phyloP scores from a whole-genome alignment of 2,113 vertebrate species.

The Mungos mungo region DNA sequence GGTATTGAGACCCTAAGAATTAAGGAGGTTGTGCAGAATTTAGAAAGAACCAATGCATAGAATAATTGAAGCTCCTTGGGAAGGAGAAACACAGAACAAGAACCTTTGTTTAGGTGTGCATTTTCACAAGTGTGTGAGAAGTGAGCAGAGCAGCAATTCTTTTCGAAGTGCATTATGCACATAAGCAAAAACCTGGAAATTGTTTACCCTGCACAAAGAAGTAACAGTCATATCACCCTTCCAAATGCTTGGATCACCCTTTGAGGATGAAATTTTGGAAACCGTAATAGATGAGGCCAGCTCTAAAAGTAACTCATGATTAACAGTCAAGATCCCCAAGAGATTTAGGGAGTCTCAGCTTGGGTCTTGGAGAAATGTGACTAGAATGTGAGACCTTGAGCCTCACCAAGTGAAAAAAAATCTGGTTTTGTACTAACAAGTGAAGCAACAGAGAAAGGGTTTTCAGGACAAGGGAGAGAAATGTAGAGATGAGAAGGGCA shows the following conservation, averaged over 20 bases:
- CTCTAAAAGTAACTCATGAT: not conserved
- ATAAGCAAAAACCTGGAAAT: not conserved
- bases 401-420: not conserved
- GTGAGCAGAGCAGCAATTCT: not conserved
- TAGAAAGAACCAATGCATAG: slow-evolving; percentile 44
- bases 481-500: not conserved
- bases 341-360: not conserved
- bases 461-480: not conserved
- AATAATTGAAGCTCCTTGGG: slow-evolving; percentile 37
- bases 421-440: slow-evolving; percentile 8
- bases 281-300: not conserved
- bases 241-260: not conserved
- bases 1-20: slow-evolving; percentile 30
- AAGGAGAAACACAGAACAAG: not conserved
- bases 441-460: not conserved
- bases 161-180: not conserved
- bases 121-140: not conserved
- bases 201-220: not conserved
- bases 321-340: not conserved
- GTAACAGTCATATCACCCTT: accelerated
- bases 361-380: not conserved
- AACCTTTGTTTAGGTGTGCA: not conserved
- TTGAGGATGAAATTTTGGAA: not conserved
- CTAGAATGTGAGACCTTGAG: not conserved
- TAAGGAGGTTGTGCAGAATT: slow-evolving; percentile 40